phyloP scores from a whole-genome alignment of 2,888 invertebrate species.

The Drosophila putrida region DNA sequence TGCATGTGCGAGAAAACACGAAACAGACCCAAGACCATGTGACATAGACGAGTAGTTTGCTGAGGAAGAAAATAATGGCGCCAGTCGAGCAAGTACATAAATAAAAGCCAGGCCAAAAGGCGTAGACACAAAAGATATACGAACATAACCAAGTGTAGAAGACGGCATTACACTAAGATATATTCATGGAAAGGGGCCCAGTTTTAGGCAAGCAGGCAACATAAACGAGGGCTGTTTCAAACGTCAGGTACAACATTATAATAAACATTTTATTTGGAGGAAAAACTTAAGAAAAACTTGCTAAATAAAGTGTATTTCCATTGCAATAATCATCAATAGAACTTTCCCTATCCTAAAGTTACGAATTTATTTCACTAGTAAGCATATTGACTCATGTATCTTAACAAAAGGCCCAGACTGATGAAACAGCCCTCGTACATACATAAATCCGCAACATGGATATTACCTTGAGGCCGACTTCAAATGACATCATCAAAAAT shows the following conservation, averaged over 20 bases:
- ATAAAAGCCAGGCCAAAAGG: constrained; percentile 20
- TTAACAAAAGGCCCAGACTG: too few species aligned
- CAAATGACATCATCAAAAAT: constrained; percentile 79
- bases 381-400: too few species aligned
- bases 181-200: neutral
- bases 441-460: constrained; percentile 70
- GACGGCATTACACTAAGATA: neutral
- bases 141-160: neutral
- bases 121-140: constrained; percentile 23
- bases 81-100: constrained; percentile 16
- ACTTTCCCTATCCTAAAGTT: too few species aligned
- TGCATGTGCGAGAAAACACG: constrained; percentile 43
- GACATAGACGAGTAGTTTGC: constrained; percentile 7
- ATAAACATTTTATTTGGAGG: too few species aligned
- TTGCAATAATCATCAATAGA: too few species aligned
- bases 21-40: constrained; percentile 1
- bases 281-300: too few species aligned
- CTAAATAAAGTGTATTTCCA: too few species aligned
- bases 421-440: neutral
- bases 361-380: too few species aligned
- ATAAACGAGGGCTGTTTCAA: neutral
- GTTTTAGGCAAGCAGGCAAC: neutral
- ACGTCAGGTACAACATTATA: too few species aligned
- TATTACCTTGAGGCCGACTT: constrained; percentile 69
- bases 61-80: constrained; percentile 61